These are phyloP conservation scores for Tympanoctomys barrerae DNA, from an alignment of 2,797 vertebrate genomes.

Conservation along the genomic window DNA sequence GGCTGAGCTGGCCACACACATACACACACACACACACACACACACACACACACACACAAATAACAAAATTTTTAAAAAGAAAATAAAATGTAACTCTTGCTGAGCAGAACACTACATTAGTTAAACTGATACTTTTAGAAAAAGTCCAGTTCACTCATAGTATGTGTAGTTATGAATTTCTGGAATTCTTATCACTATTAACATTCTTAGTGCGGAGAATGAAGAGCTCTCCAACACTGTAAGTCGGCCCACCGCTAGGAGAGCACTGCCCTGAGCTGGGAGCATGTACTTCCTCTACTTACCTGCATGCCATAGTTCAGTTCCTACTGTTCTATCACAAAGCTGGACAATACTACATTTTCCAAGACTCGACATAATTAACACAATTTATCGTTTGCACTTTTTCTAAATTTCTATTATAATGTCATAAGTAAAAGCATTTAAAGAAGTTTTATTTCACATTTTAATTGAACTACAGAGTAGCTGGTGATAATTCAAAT, in stretches of 20 bases:
- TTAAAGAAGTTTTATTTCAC: neutral
- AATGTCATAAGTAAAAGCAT: neutral
- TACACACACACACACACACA: no score
- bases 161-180: neutral
- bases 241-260: neutral
- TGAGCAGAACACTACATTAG: neutral
- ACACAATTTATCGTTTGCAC: neutral
- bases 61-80: no score
- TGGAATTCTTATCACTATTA: neutral
- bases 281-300: neutral
- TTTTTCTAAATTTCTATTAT: neutral
- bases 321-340: neutral
- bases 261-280: neutral
- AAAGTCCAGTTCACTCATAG: neutral
- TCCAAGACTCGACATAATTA: neutral
- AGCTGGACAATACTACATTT: neutral
- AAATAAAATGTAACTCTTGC: no score
- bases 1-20: no score
- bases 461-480: slow-evolving; percentile 1
- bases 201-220: neutral
- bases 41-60: no score
- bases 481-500: neutral
- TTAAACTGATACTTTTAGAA: neutral
- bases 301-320: neutral
- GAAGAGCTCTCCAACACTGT: neutral